Conservation (phyloP, 2,888 invertebrate genomes). For the Aporophyla nigra region DNA sequence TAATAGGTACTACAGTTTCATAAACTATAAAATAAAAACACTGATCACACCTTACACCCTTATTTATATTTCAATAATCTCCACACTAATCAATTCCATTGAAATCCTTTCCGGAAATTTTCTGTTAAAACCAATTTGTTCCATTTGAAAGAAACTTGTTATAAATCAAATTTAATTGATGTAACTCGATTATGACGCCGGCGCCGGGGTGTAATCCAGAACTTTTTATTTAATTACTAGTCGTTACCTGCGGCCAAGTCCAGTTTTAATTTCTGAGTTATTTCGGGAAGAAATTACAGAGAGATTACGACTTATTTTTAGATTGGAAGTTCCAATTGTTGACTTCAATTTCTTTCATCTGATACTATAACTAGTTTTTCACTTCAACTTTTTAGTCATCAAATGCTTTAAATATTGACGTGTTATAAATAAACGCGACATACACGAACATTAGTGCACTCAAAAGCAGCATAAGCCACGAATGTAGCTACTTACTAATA, state of each 20-base stretch:
- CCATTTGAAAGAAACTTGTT: conserved; percentile 8
- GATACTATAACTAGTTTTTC: no score
- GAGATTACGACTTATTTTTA: not conserved
- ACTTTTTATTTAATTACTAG: conserved; percentile 25
- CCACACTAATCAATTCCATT: not conserved
- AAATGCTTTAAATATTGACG: no score
- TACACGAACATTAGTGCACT: no score
- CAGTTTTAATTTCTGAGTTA: not conserved
- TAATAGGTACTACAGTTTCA: not conserved
- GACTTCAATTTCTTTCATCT: not conserved
- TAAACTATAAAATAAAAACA: not conserved
- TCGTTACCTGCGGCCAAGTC: not conserved
- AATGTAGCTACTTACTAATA: no score
- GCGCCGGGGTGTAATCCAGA: not conserved
- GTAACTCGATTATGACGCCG: conserved; percentile 8
- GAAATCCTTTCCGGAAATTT: conserved; percentile 7
- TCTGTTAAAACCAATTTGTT: conserved; percentile 13
- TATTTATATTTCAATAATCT: not conserved
- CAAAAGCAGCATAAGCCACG: no score
- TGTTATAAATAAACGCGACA: no score
- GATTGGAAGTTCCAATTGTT: not conserved
- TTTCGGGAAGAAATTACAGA: not conserved
- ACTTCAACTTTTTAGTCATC: no score
- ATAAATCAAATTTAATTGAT: conserved; percentile 17
- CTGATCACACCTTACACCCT: not conserved